Conservation (phyloP, 2,113 vertebrate genomes). For the Sebastes fasciatus region DNA sequence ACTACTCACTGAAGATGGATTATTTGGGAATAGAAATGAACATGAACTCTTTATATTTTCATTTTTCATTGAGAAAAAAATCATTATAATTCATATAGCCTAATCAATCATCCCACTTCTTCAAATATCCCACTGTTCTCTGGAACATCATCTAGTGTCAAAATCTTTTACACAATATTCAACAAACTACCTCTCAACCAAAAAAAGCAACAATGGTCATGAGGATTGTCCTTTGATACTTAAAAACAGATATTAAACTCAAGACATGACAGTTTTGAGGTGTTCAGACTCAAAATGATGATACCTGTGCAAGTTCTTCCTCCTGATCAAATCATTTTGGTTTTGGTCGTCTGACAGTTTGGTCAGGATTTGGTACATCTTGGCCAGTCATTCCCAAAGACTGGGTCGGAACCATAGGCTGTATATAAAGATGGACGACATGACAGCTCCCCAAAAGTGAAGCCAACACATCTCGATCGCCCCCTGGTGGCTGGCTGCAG, state of each 20-base stretch:
- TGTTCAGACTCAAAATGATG: not conserved
- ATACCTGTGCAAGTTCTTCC: constrained; percentile 12
- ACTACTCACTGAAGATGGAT: not conserved
- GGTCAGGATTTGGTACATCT: constrained; percentile 15
- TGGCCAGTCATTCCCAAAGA: too few relatives aligned
- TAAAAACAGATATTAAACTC: not conserved
- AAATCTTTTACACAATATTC: constrained; percentile 10
- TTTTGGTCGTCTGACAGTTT: constrained; percentile 1
- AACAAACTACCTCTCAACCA: not conserved
- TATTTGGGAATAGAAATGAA: not conserved
- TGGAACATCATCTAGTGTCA: not conserved
- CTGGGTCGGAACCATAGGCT: too few relatives aligned
- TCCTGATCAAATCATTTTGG: constrained; percentile 11
- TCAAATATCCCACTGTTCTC: constrained; percentile 3
- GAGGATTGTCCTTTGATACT: constrained; percentile 23
- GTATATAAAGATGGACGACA: too few relatives aligned
- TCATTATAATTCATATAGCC: not conserved
- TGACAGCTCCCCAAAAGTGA: too few relatives aligned
- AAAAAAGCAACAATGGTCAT: constrained; percentile 3
- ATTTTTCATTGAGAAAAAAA: not conserved
- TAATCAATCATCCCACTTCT: not conserved
- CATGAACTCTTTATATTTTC: not conserved
- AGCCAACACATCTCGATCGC: too few relatives aligned
- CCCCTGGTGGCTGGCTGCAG: too few relatives aligned
- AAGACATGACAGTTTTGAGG: not conserved